phyloP scores from a whole-genome alignment of 2,797 vertebrate genomes.

The Takifugu rubripes region DNA sequence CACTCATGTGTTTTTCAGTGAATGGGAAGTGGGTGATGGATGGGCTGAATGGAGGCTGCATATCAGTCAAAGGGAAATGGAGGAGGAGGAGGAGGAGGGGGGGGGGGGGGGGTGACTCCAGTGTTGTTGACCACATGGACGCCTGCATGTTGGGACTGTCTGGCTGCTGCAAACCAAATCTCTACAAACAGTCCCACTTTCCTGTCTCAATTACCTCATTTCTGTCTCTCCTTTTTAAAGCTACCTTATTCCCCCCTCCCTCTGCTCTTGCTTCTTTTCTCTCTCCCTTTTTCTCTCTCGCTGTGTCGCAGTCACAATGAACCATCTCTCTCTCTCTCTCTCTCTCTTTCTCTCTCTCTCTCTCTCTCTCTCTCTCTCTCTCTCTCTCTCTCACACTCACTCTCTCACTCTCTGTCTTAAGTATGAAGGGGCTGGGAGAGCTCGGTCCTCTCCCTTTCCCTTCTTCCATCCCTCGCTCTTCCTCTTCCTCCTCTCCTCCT shows the following conservation, averaged over 20 bases:
- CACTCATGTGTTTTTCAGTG: constrained; percentile 52
- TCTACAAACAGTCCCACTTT: constrained; percentile 30
- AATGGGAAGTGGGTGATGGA: constrained; percentile 59
- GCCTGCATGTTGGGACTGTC: constrained; percentile 19
- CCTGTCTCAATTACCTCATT: constrained; percentile 50
- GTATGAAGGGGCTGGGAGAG: constrained; percentile 74
- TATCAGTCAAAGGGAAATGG: background rate
- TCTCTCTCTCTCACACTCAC: constrained; percentile 52
- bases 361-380: constrained; percentile 26
- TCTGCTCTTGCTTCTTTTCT: constrained; percentile 38
- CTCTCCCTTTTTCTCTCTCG: constrained; percentile 52
- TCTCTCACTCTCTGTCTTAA: constrained; percentile 67
- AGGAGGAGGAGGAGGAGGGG: background rate
- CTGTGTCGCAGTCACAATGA: constrained; percentile 77
- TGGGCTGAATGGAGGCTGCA: constrained; percentile 12
- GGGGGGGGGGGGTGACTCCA: constrained; percentile 8
- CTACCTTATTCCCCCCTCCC: constrained; percentile 44
- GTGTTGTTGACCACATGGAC: constrained; percentile 11
- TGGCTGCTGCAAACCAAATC: constrained; percentile 56
- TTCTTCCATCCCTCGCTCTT: constrained; percentile 63
- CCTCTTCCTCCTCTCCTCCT: constrained; percentile 55
- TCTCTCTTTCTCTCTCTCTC: constrained; percentile 36
- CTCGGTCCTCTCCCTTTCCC: constrained; percentile 66
- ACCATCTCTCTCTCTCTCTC: constrained; percentile 72
- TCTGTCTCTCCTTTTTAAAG: constrained; percentile 34